A percentile compares a stretch with the other conserved stretches of the same genome.
Evolutionary conservation across 2,888 invertebrate genomes (phyloP).

Genomic region (Parapristionchus giblindavisi): DNA sequence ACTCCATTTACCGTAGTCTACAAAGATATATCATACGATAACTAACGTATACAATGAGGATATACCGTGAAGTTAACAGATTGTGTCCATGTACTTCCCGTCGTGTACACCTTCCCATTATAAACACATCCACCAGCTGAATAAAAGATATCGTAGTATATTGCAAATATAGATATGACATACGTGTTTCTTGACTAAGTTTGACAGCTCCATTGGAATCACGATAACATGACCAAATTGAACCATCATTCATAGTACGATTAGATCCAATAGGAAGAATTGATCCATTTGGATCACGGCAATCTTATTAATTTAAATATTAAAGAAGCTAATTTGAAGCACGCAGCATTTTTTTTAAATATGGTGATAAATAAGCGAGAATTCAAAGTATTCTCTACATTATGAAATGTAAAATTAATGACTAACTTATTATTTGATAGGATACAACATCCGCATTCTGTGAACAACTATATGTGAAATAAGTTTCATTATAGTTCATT

Average conservation of each 20-base stretch:
- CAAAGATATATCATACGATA: background rate
- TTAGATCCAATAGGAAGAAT: background rate
- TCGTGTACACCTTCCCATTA: conserved; percentile 2
- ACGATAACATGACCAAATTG: conserved; percentile 10
- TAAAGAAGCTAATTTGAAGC: too few relatives aligned
- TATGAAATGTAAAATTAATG: too few relatives aligned
- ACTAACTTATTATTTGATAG: conserved; percentile 35
- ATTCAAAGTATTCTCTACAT: too few relatives aligned
- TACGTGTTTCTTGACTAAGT: conserved; percentile 16
- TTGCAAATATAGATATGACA: background rate
- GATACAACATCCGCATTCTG: conserved; percentile 13
- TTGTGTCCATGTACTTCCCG: background rate
- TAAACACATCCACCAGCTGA: conserved; percentile 25
- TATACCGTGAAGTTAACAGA: conserved; percentile 16
- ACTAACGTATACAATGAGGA: background rate
- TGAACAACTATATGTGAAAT: conserved; percentile 29
- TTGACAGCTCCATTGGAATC: background rate
- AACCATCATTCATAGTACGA: background rate
- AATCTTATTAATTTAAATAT: conserved; percentile 6
- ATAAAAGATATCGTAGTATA: background rate
- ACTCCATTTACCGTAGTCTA: conserved; percentile 3
- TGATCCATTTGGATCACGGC: conserved; percentile 15
- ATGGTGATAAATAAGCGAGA: too few relatives aligned
- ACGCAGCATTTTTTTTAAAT: too few relatives aligned
- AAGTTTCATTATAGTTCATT: conserved; percentile 13